A percentile compares a stretch with the other conserved stretches of the same genome.
Evolutionary conservation across 23 tunicate genomes (phyloP).

Genomic region (Pegea sp.): DNA sequence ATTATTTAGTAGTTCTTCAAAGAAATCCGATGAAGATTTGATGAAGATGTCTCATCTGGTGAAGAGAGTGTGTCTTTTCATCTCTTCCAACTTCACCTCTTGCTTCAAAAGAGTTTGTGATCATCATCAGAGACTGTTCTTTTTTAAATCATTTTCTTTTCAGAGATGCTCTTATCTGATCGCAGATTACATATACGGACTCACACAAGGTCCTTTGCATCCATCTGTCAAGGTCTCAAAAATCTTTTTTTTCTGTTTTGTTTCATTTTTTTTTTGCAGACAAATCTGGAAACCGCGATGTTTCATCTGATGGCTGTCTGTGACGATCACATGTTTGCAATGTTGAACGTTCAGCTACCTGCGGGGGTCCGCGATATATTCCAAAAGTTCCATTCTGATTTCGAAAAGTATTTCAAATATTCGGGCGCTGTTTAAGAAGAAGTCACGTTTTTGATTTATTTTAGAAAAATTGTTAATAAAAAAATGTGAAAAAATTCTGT

Average conservation of each 20-base stretch:
- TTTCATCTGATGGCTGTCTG: slow-evolving; percentile 2
- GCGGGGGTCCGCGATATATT: slow-evolving; percentile 13
- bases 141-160: not conserved
- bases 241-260: not conserved
- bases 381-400: slow-evolving; percentile 5
- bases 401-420: slow-evolving; percentile 8
- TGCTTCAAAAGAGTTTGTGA: slow-evolving; percentile 5
- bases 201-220: slow-evolving; percentile 1
- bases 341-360: slow-evolving; percentile 5
- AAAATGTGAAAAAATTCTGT: too few relatives aligned
- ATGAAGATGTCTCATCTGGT: slow-evolving; percentile 5
- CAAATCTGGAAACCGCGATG: slow-evolving; percentile 2
- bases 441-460: too few relatives aligned
- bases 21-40: not conserved
- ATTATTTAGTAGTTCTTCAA: not conserved
- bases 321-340: slow-evolving; percentile 4
- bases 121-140: not conserved
- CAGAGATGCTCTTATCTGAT: slow-evolving; percentile 5
- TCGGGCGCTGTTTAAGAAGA: slow-evolving; percentile 5
- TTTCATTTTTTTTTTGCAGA: slow-evolving; percentile 1
- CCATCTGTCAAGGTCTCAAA: slow-evolving; percentile 3
- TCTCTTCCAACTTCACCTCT: slow-evolving; percentile 4
- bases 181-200: slow-evolving; percentile 7
- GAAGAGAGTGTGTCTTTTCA: not conserved
- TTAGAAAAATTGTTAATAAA: too few relatives aligned